A percentile compares a stretch with the other conserved stretches of the same genome.
Conservation (phyloP, 2,113 vertebrate species). For the zebrafish (Danio rerio) region DNA sequence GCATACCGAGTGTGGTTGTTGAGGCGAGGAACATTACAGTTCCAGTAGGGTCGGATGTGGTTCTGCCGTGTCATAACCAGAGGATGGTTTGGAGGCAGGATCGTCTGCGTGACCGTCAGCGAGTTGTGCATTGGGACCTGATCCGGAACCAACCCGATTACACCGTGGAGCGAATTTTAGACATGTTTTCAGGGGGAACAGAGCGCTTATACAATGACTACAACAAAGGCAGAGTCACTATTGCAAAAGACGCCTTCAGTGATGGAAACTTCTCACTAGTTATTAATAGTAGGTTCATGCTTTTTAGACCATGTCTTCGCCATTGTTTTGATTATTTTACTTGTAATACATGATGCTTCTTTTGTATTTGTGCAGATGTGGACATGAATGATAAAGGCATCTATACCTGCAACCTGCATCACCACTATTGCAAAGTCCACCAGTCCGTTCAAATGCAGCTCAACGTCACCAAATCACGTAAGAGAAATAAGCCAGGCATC, state of each 20-base stretch:
- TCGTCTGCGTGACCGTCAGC: conserved; percentile 88
- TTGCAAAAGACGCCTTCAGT: conserved; percentile 82
- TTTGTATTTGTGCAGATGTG: conserved; percentile 70
- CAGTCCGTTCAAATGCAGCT: conserved; percentile 87
- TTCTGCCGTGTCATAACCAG: conserved; percentile 87
- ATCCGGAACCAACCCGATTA: conserved; percentile 73
- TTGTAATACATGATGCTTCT: background rate
- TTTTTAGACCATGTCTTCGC: background rate
- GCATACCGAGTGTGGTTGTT: conserved; percentile 75
- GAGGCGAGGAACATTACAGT: conserved; percentile 82
- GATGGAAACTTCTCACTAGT: conserved; percentile 95
- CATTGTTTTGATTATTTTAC: background rate
- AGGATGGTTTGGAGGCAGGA: conserved; percentile 93
- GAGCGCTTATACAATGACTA: conserved; percentile 87
- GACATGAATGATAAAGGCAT: conserved; percentile 80
- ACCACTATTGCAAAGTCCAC: conserved; percentile 93
- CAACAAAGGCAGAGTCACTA: conserved; percentile 83
- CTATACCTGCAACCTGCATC: conserved; percentile 94
- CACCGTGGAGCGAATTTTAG: conserved; percentile 80
- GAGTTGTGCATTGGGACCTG: conserved; percentile 95
- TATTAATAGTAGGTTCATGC: conserved; percentile 71
- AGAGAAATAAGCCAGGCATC: conserved; percentile 43
- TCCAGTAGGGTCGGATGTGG: conserved; percentile 71
- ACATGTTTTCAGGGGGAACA: conserved; percentile 88
- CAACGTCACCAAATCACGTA: conserved; percentile 84